Conservation (phyloP, 2,888 invertebrate species). For the Rhorus exstirpatorius region DNA sequence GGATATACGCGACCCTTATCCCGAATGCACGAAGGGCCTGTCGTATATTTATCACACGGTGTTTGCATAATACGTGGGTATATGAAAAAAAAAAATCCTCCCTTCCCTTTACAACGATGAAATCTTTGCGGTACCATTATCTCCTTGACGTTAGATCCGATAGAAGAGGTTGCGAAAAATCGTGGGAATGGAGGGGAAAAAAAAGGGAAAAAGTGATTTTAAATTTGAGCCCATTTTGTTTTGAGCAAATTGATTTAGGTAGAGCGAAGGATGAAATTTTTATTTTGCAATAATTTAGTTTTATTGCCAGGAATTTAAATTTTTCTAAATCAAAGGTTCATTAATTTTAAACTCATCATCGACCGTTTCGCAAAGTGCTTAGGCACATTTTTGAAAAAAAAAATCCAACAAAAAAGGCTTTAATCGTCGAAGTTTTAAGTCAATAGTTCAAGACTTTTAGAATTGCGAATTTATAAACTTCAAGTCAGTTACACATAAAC, state of each 20-base stretch:
- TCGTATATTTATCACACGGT: constrained; percentile 43
- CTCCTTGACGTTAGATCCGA: neutral
- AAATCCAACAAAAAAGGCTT: too few species aligned
- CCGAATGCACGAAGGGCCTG: constrained; percentile 23
- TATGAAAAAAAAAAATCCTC: constrained; percentile 51
- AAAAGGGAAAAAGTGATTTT: constrained; percentile 7
- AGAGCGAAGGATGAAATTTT: neutral
- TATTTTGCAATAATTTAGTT: neutral
- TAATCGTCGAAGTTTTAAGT: too few species aligned
- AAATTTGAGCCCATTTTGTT: neutral
- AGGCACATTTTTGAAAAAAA: too few species aligned
- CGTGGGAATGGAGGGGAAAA: neutral
- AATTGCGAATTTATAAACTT: too few species aligned
- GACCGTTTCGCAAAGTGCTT: too few species aligned
- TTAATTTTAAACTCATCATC: too few species aligned
- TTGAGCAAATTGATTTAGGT: neutral
- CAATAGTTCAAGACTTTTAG: too few species aligned
- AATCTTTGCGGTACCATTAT: constrained; percentile 2
- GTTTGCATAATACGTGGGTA: constrained; percentile 20
- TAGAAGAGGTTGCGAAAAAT: neutral
- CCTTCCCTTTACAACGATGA: constrained; percentile 2
- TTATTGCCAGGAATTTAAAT: neutral
- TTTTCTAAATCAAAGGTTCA: too few species aligned
- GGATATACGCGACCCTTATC: constrained; percentile 21
- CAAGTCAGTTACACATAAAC: too few species aligned